These are phyloP conservation scores for Limonius californicus DNA, from an alignment of 1,140 invertebrate genomes.

Conservation along the genomic window DNA sequence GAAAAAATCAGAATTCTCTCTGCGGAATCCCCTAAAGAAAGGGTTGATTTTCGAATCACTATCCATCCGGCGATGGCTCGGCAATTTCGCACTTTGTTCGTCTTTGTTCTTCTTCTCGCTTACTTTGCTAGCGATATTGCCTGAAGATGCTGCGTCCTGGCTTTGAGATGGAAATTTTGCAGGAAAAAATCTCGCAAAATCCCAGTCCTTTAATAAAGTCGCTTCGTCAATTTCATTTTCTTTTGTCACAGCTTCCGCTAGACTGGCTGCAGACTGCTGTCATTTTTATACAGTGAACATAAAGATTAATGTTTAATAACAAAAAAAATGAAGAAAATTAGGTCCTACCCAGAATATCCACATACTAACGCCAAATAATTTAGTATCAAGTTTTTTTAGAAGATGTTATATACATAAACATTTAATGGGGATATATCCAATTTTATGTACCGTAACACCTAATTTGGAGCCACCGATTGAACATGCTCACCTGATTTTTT, in stretches of 20 bases:
- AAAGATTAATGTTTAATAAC: constrained; percentile 8
- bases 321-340: too few species aligned
- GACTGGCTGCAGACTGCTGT: constrained; percentile 46
- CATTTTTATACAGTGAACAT: constrained; percentile 20
- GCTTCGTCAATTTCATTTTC: constrained; percentile 63
- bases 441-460: too few species aligned
- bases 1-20: constrained; percentile 78
- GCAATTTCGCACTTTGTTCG: constrained; percentile 47
- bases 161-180: constrained; percentile 52
- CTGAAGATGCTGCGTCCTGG: constrained; percentile 43
- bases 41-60: constrained; percentile 63
- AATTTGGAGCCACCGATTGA: too few species aligned
- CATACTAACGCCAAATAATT: too few species aligned
- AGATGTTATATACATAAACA: too few species aligned
- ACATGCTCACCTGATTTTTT: too few species aligned
- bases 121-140: constrained; percentile 46
- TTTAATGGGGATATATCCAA: too few species aligned
- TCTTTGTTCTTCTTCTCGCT: constrained; percentile 47
- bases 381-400: too few species aligned
- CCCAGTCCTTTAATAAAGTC: constrained; percentile 75
- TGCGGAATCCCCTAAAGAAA: constrained; percentile 71
- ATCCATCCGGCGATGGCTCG: constrained; percentile 60
- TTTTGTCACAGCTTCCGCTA: constrained; percentile 25
- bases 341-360: too few species aligned
- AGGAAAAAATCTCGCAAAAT: constrained; percentile 78